A percentile compares a stretch with the other conserved stretches of the same genome.
Conservation (phyloP, 2,888 invertebrate genomes). For the Oscheius sp. region DNA sequence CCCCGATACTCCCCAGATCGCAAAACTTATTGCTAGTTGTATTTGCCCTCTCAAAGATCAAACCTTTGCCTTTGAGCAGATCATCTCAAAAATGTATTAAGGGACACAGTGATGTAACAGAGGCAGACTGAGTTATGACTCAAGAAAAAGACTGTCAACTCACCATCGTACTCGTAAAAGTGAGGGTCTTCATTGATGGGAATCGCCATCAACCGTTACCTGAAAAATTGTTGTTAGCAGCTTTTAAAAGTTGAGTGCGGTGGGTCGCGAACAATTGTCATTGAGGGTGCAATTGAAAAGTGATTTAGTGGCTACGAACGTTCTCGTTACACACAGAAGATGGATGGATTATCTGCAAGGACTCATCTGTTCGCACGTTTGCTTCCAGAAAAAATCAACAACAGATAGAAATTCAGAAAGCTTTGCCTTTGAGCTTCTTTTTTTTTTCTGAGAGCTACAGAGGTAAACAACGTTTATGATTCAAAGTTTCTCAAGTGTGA, state of each 20-base stretch:
- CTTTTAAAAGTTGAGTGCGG: neutral
- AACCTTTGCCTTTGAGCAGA: too few relatives aligned
- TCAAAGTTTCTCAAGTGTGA: too few relatives aligned
- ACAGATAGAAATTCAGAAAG: neutral
- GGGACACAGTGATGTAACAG: too few relatives aligned
- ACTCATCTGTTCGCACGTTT: conserved; percentile 1
- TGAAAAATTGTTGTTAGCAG: neutral
- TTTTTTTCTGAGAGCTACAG: neutral
- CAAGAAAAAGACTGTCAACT: conserved; percentile 6
- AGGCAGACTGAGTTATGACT: neutral
- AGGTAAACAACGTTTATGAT: neutral
- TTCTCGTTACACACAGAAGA: conserved; percentile 30
- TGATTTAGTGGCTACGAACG: conserved; percentile 26
- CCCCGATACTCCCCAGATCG: too few relatives aligned
- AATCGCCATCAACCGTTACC: conserved; percentile 25
- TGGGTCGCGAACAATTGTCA: conserved; percentile 15
- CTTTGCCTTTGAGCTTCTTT: too few relatives aligned
- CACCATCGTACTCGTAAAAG: conserved; percentile 14
- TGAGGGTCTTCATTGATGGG: conserved; percentile 37
- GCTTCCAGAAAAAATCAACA: neutral
- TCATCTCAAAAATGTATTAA: too few relatives aligned
- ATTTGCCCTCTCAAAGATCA: too few relatives aligned
- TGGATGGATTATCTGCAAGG: conserved; percentile 20
- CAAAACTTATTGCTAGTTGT: too few relatives aligned
- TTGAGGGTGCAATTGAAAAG: conserved; percentile 22